A percentile compares a stretch with the other conserved stretches of the same genome.
These are phyloP conservation scores for Drosophila sp. DNA, from an alignment of 1,140 invertebrate genomes.

Conservation along the genomic window DNA sequence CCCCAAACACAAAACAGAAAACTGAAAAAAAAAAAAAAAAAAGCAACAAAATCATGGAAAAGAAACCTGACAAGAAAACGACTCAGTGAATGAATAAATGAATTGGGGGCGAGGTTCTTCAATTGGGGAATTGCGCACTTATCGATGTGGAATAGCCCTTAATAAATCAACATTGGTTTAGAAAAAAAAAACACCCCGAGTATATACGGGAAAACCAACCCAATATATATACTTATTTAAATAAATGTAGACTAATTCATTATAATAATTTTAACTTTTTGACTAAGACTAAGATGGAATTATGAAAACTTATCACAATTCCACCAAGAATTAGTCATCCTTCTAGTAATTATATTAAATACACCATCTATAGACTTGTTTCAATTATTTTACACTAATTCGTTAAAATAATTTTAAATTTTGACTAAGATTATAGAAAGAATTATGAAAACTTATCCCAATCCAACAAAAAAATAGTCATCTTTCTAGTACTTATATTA, in stretches of 20 bases:
- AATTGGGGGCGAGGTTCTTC: slow-evolving; percentile 38
- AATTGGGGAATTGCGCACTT: neutral
- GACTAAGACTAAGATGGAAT: too few relatives aligned
- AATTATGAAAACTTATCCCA: neutral
- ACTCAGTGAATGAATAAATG: slow-evolving; percentile 10
- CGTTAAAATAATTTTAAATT: too few relatives aligned
- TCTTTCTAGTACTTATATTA: slow-evolving; percentile 3
- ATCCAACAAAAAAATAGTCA: slow-evolving; percentile 32
- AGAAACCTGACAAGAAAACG: slow-evolving; percentile 9
- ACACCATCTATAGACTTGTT: too few relatives aligned
- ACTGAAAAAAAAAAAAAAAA: neutral
- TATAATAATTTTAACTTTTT: too few relatives aligned
- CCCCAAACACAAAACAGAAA: slow-evolving; percentile 7
- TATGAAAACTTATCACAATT: neutral
- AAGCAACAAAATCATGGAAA: too few relatives aligned
- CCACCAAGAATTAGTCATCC: slow-evolving; percentile 32
- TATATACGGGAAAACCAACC: neutral
- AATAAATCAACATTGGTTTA: too few relatives aligned
- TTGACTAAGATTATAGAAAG: too few relatives aligned
- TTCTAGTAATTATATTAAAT: slow-evolving; percentile 14
- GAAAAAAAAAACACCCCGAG: too few relatives aligned
- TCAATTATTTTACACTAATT: too few relatives aligned
- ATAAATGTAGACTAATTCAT: too few relatives aligned
- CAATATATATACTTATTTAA: too few relatives aligned
- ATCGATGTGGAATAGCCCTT: slow-evolving; percentile 7